Base-by-base conservation (phyloP, 2,888 invertebrate species). In the Danaus chrysippus region DNA sequence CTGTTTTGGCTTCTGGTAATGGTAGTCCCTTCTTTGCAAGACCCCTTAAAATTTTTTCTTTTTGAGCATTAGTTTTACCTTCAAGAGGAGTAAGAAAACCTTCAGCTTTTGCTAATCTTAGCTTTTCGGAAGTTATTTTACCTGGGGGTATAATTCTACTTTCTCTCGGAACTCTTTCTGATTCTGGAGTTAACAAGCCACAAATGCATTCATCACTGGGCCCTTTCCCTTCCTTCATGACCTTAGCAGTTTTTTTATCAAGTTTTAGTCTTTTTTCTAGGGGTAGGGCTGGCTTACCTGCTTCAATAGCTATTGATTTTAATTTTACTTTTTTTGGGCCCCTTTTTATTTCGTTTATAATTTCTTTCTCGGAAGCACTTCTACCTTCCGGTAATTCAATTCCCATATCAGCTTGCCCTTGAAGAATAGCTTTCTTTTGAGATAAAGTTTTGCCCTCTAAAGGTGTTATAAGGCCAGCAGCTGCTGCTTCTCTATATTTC, bases 201-300 rank as follows among this genome's bases (percentile, higher is more conserved):
- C 75, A 76, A 55, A 78, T 77, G 60, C 78, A 78, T 71, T 78
- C 75, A 55, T 77, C 77, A 52, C 71, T 73, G 10, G 77, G 76
- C 0, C 77, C 78, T 67, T 73, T 74, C 1, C 73, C 74, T 69
- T 77, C 77, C 67, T 66, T 75, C 41, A 76, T 72, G 1, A 67
- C 54, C 68, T 77, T 76, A n/a, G 72, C 71, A 0, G 76, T 74
- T 68, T 70, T 65, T 43, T 61, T 43, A 49, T 76, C 65, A 43
- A 76, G 60, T 61, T 71, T 69, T 58, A 52, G 60, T 58, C 70
- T 63, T 68, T 71, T 42, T 63, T 72, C 71, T 10, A 63, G 65
- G 42, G 62, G 43, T 34, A 68, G 62, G 10, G 57, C n/a, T 9
- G 57, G 41, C 13, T 60, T 53, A 46, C 41, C 23, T 34, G 53